Percentiles rank a stretch among this genome's conserved stretches.
Evolutionary conservation across 2,797 vertebrate genomes (phyloP).

Genomic region (Diglossa cyanea): DNA sequence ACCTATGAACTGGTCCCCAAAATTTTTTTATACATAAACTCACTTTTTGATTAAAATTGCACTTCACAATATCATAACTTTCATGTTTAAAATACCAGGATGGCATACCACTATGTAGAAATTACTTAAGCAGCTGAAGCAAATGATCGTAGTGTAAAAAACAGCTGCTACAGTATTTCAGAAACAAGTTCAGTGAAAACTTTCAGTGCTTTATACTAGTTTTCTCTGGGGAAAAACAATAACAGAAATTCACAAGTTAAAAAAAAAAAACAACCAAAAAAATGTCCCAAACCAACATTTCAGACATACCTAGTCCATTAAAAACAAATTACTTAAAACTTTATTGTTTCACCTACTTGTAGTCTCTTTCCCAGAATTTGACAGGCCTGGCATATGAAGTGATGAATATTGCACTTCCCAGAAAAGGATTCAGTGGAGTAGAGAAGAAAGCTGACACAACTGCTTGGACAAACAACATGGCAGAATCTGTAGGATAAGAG

Average conservation of each 20-base stretch:
- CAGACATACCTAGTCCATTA: neutral
- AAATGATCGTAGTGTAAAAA: neutral
- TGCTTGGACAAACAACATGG: constrained; percentile 96
- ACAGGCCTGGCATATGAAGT: constrained; percentile 96
- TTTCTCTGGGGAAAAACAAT: neutral
- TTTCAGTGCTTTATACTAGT: neutral
- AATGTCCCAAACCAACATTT: neutral
- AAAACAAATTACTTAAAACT: neutral
- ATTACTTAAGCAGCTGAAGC: neutral
- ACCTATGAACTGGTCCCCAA: neutral
- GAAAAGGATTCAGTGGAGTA: constrained; percentile 94
- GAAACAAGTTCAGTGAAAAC: neutral
- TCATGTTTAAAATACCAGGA: neutral
- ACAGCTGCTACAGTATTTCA: neutral
- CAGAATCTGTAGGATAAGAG: constrained; percentile 83
- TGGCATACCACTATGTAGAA: neutral
- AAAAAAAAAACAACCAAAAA: neutral
- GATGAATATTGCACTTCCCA: constrained; percentile 98
- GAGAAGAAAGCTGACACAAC: constrained; percentile 92
- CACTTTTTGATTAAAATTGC: neutral
- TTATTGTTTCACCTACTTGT: constrained; percentile 84
- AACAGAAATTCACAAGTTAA: neutral
- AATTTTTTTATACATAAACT: neutral
- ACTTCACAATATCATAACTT: neutral
- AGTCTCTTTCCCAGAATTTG: constrained; percentile 98